phyloP scores from a whole-genome alignment of 2,797 vertebrate species.

The Rhinoraja longicauda region DNA sequence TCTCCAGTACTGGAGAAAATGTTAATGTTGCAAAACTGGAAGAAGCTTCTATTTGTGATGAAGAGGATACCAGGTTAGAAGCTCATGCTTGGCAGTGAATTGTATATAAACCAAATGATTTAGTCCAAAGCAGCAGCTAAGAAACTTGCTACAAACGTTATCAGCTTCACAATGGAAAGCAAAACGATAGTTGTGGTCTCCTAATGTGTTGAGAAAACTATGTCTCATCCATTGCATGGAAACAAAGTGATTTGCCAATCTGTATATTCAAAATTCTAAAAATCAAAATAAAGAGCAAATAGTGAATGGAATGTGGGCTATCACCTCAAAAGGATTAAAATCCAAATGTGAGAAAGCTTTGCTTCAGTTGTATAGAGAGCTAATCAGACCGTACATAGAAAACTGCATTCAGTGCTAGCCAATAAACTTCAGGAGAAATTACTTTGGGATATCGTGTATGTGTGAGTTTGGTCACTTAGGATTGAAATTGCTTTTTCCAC shows the following conservation, averaged over 20 bases:
- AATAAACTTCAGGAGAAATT: not conserved
- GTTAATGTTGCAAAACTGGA: not conserved
- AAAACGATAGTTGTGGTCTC: not conserved
- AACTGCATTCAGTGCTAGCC: not conserved
- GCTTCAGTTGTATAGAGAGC: not conserved
- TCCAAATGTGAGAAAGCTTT: not conserved
- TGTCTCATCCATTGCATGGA: not conserved
- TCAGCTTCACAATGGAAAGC: too few species aligned
- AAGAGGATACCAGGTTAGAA: not conserved
- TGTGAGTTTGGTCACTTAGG: not conserved
- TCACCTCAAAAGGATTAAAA: not conserved
- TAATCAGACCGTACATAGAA: not conserved
- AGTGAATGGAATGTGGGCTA: not conserved
- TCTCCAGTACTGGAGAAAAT: too few species aligned
- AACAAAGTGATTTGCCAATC: not conserved
- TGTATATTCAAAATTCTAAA: not conserved
- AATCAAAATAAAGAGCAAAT: not conserved
- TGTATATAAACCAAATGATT: not conserved
- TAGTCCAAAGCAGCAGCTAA: not conserved
- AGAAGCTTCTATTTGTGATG: not conserved
- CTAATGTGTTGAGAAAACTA: not conserved
- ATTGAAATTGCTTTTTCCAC: not conserved
- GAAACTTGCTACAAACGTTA: not conserved
- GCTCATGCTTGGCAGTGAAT: not conserved
- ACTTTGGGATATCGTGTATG: not conserved